Evolutionary conservation across 1,140 invertebrate species (phyloP).

Genomic region (Orius insidiosus): DNA sequence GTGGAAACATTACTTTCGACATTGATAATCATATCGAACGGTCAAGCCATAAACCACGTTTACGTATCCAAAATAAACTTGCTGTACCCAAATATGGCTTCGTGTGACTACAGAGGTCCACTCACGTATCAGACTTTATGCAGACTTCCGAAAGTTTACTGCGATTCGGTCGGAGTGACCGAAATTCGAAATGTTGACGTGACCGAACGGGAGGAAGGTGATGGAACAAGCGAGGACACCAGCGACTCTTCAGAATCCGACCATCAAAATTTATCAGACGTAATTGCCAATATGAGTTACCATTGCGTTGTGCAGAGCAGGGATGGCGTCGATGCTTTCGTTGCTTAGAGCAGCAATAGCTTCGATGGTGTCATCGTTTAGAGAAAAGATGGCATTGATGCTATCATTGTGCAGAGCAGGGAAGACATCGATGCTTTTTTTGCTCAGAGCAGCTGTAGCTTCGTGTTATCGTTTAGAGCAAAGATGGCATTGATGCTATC

Average conservation of each 20-base stretch:
- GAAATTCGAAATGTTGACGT: constrained; percentile 13
- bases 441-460: too few species aligned
- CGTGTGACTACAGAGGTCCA: constrained; percentile 62
- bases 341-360: too few species aligned
- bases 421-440: too few species aligned
- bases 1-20: constrained; percentile 66
- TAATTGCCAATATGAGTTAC: too few species aligned
- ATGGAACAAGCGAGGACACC: constrained; percentile 22
- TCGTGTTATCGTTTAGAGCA: too few species aligned
- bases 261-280: background rate
- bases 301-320: too few species aligned
- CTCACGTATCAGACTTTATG: constrained; percentile 70
- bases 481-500: too few species aligned
- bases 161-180: constrained; percentile 23
- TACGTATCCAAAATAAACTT: constrained; percentile 45
- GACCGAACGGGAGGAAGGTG: constrained; percentile 14
- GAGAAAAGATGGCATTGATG: too few species aligned
- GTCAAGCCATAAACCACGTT: constrained; percentile 37
- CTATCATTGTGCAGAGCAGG: too few species aligned
- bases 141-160: constrained; percentile 57
- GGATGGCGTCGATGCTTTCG: too few species aligned
- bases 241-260: background rate
- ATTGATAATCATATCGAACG: constrained; percentile 59
- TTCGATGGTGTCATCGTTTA: too few species aligned
- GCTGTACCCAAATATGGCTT: constrained; percentile 51